Conservation (phyloP, 1,140 invertebrate genomes). For the Zeugodacus cucurbitae region DNA sequence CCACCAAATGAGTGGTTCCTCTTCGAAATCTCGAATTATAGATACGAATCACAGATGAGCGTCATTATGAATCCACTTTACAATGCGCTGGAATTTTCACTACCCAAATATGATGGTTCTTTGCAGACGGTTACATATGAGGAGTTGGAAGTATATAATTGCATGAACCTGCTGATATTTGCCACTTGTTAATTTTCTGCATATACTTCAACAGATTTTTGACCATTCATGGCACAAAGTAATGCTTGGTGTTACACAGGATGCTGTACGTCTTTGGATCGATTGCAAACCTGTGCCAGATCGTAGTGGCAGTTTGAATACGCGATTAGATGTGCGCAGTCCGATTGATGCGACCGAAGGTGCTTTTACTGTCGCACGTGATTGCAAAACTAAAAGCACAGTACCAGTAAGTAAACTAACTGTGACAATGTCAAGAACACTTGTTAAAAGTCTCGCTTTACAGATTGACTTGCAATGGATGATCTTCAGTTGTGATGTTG, state of each 20-base stretch:
- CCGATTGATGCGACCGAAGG: slow-evolving; percentile 75
- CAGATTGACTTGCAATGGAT: slow-evolving; percentile 86
- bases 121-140: slow-evolving; percentile 73
- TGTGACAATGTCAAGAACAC: not conserved
- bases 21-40: slow-evolving; percentile 72
- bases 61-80: slow-evolving; percentile 73
- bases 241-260: slow-evolving; percentile 76
- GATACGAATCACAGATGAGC: slow-evolving; percentile 74
- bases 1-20: slow-evolving; percentile 74
- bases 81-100: slow-evolving; percentile 73
- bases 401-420: slow-evolving; percentile 71
- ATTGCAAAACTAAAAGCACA: slow-evolving; percentile 69
- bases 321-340: slow-evolving; percentile 69
- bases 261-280: slow-evolving; percentile 75
- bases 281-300: slow-evolving; percentile 71
- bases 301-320: slow-evolving; percentile 50
- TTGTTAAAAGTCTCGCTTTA: slow-evolving; percentile 48
- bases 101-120: slow-evolving; percentile 70
- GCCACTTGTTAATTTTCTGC: not conserved
- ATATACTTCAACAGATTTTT: slow-evolving; percentile 68
- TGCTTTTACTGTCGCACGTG: slow-evolving; percentile 74
- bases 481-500: slow-evolving; percentile 82
- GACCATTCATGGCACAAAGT: slow-evolving; percentile 84
- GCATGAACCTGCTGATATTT: not conserved
- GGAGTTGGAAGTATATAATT: slow-evolving; percentile 68